Evolutionary conservation across 2,113 vertebrate species (phyloP).

Genomic region (Sapajus apella): DNA sequence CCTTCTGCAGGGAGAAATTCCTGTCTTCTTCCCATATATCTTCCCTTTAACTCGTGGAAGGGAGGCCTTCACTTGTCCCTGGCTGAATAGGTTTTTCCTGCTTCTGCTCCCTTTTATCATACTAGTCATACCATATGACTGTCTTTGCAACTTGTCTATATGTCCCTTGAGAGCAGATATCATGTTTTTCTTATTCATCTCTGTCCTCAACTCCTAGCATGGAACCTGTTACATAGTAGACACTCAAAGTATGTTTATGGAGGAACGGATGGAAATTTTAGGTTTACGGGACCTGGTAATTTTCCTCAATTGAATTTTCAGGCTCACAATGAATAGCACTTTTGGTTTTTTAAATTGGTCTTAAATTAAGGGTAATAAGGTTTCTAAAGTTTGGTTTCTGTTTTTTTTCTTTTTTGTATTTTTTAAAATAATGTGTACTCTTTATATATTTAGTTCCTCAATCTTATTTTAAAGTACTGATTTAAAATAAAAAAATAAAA

Average conservation of each 20-base stretch:
- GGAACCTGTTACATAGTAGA: not conserved
- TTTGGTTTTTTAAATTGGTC: not conserved
- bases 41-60: not conserved
- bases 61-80: not conserved
- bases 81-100: not conserved
- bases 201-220: not conserved
- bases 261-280: not conserved
- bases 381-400: not conserved
- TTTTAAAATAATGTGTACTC: not conserved
- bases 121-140: not conserved
- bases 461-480: not conserved
- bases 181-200: not conserved
- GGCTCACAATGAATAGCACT: not conserved
- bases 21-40: not conserved
- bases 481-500: not conserved
- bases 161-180: not conserved
- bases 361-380: not conserved
- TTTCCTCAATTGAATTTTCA: not conserved
- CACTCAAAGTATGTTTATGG: not conserved
- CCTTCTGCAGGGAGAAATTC: not conserved
- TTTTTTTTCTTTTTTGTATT: not conserved
- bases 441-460: not conserved
- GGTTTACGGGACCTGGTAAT: not conserved
- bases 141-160: rapidly evolving
- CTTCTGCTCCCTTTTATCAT: not conserved